Evolutionary conservation across 2,797 vertebrate species (phyloP).

Genomic region (Nannoperca obscura): DNA sequence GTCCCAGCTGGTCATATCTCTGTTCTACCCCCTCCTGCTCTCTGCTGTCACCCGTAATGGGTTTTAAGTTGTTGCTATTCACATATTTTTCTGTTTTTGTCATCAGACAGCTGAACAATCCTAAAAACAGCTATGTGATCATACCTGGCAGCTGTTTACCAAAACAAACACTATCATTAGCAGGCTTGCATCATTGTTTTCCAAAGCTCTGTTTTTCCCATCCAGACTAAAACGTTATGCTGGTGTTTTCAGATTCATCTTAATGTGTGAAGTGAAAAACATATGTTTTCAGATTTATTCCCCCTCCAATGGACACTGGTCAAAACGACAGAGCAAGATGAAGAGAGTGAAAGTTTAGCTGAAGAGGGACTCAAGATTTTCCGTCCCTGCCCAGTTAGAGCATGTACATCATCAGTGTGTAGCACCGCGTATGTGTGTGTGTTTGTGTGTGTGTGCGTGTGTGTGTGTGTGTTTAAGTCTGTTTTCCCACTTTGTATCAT

Average conservation of each 20-base stretch:
- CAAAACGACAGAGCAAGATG: conserved; percentile 2
- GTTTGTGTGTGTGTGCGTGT: not conserved
- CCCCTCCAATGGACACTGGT: not conserved
- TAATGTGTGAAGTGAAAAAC: not conserved
- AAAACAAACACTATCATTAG: not conserved
- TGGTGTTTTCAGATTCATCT: conserved; percentile 18
- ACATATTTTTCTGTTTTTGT: conserved; percentile 9
- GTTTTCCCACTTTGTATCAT: conserved; percentile 15
- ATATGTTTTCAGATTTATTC: conserved; percentile 4
- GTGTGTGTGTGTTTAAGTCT: conserved; percentile 16
- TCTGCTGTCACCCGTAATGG: not conserved
- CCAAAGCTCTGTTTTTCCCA: conserved; percentile 9
- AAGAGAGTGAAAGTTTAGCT: not conserved
- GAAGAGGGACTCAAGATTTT: conserved; percentile 11
- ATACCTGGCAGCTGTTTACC: conserved; percentile 1
- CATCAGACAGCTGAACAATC: not conserved
- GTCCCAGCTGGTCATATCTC: conserved; percentile 11
- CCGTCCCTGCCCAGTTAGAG: conserved; percentile 17
- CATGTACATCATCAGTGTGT: conserved; percentile 16
- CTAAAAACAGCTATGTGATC: not conserved
- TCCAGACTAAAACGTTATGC: conserved; percentile 7
- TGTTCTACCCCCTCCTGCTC: not conserved
- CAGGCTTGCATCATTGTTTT: conserved; percentile 27
- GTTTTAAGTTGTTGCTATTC: not conserved
- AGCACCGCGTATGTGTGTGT: not conserved